These are phyloP conservation scores for Ariolimax columbianus DNA, from an alignment of 2,888 invertebrate genomes.

Conservation along the genomic window DNA sequence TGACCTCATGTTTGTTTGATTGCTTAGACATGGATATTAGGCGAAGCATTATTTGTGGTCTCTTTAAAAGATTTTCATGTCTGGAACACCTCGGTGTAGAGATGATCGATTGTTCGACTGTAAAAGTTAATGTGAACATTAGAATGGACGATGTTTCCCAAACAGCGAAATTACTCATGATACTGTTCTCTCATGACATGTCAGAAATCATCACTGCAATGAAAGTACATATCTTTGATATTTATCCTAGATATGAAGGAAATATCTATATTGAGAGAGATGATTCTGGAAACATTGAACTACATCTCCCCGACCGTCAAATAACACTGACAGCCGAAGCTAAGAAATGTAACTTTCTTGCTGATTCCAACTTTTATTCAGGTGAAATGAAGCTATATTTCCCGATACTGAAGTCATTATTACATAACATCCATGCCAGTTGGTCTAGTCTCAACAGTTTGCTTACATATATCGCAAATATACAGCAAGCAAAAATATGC, in stretches of 20 bases:
- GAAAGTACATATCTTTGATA: not conserved
- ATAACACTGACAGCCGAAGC: not conserved
- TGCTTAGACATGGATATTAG: too few relatives aligned
- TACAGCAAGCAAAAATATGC: not conserved
- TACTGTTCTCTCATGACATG: not conserved
- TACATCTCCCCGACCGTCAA: not conserved
- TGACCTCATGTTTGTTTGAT: too few relatives aligned
- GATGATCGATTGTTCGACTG: not conserved
- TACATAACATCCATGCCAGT: not conserved
- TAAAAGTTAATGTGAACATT: not conserved
- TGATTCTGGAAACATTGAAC: not conserved
- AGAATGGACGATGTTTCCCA: not conserved
- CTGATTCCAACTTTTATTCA: not conserved
- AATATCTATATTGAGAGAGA: not conserved
- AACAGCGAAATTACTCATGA: not conserved
- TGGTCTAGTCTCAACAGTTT: not conserved
- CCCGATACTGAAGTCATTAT: not conserved
- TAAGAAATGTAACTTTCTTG: not conserved
- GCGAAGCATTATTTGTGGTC: not conserved
- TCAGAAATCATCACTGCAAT: not conserved
- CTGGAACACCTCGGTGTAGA: not conserved
- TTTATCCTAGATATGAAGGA: not conserved
- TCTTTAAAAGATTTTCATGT: not conserved
- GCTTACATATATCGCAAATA: not conserved
- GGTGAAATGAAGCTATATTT: not conserved